phyloP scores from a whole-genome alignment of 2,113 vertebrate genomes.

The Chaenocephalus aceratus region DNA sequence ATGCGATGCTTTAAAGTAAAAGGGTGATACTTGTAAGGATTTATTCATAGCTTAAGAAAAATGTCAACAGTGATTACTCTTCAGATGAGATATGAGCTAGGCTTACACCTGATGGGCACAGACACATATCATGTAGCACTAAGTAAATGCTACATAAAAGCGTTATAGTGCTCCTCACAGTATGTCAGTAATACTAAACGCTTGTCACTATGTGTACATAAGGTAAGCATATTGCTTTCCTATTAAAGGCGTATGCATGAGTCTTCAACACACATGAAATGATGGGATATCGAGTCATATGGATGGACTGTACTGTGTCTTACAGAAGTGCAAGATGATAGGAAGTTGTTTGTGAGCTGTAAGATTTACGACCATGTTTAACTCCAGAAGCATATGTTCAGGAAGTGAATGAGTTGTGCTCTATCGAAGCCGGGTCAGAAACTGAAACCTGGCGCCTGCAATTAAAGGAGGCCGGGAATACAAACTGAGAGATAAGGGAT shows the following conservation, averaged over 20 bases:
- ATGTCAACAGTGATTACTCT: constrained; percentile 39
- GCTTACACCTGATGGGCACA: constrained; percentile 18
- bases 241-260: constrained; percentile 33
- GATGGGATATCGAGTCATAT: background rate
- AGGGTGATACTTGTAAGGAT: constrained; percentile 18
- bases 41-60: constrained; percentile 27
- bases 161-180: constrained; percentile 45
- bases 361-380: background rate
- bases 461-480: background rate
- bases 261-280: constrained; percentile 26
- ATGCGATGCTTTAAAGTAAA: constrained; percentile 41
- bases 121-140: constrained; percentile 38
- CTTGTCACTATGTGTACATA: constrained; percentile 21
- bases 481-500: too few species aligned
- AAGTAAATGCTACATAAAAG: constrained; percentile 40
- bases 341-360: background rate
- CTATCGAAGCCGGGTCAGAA: background rate
- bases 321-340: background rate
- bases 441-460: background rate
- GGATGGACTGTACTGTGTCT: background rate
- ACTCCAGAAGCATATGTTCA: background rate
- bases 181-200: constrained; percentile 23
- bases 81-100: constrained; percentile 22
- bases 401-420: background rate
- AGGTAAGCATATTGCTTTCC: constrained; percentile 16